Percentiles rank a stretch among this genome's conserved stretches.
phyloP scores from a whole-genome alignment of 2,888 invertebrate genomes.

The Tinea trinotella region DNA sequence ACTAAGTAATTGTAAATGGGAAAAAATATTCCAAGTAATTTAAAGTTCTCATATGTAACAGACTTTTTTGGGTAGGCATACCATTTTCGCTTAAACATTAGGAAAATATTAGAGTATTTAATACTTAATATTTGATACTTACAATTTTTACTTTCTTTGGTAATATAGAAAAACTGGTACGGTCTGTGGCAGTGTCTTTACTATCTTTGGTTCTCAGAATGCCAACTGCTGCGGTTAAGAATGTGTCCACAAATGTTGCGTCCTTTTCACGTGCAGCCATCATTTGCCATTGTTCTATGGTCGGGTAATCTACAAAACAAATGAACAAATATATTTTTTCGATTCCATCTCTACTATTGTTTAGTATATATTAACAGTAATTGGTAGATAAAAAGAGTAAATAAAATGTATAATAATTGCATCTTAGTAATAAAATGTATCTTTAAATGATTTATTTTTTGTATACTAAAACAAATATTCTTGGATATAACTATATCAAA shows the following conservation, averaged over 20 bases:
- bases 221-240: constrained; percentile 85
- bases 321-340: background rate
- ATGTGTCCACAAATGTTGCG: constrained; percentile 86
- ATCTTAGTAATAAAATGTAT: no score
- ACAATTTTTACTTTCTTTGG: constrained; percentile 85
- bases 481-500: no score
- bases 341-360: background rate
- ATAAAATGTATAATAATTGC: no score
- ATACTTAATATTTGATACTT: constrained; percentile 39
- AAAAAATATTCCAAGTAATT: no score
- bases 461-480: no score
- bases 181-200: constrained; percentile 71
- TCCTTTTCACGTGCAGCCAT: constrained; percentile 87
- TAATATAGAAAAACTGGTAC: constrained; percentile 79
- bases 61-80: no score
- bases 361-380: background rate
- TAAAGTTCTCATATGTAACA: no score
- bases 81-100: no score
- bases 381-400: no score
- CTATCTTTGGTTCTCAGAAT: constrained; percentile 77
- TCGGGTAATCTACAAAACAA: constrained; percentile 71
- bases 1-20: no score
- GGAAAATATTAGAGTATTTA: no score
- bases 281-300: constrained; percentile 85
- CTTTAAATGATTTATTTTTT: no score